Conservation (phyloP, 2,113 vertebrate genomes). For the Mixornis gularis region DNA sequence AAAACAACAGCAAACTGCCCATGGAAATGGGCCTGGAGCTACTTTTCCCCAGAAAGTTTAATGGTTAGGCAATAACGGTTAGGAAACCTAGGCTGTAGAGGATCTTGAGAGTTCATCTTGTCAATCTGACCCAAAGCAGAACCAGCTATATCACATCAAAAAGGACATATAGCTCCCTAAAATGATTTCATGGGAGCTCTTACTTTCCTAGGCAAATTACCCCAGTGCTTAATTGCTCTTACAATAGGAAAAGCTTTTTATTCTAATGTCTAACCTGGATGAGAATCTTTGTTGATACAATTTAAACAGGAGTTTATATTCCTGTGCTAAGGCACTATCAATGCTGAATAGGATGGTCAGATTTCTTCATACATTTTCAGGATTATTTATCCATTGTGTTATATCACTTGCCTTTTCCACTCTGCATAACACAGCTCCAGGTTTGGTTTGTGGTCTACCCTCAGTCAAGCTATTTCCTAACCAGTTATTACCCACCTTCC, state of each 20-base stretch:
- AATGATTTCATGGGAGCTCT: neutral
- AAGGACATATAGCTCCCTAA: neutral
- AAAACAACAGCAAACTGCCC: neutral
- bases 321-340: neutral
- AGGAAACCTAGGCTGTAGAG: neutral
- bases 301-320: neutral
- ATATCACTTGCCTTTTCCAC: neutral
- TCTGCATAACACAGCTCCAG: neutral
- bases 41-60: neutral
- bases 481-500: neutral
- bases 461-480: neutral
- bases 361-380: neutral
- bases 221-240: neutral
- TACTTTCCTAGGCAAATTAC: neutral
- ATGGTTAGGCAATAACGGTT: neutral
- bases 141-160: neutral
- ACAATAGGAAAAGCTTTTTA: neutral
- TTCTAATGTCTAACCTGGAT: neutral
- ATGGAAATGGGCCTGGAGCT: neutral
- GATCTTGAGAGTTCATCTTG: neutral
- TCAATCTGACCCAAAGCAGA: neutral
- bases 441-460: neutral
- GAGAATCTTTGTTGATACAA: neutral
- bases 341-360: neutral
- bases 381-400: neutral